These are phyloP conservation scores for Gryon sp. DNA, from an alignment of 1,140 invertebrate species.

Conservation along the genomic window DNA sequence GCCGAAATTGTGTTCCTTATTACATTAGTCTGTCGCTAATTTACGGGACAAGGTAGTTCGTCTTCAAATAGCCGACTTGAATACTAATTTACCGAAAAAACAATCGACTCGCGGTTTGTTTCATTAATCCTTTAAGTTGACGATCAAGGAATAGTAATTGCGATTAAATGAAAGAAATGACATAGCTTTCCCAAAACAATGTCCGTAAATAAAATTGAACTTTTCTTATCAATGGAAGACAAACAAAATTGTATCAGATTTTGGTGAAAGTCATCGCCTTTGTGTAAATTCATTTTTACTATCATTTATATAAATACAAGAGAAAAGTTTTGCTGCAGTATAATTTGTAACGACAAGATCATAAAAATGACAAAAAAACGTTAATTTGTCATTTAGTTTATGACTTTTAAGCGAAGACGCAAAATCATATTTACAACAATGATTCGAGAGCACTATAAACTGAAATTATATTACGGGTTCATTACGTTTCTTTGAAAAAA, in stretches of 20 bases:
- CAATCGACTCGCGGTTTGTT: conserved; percentile 30
- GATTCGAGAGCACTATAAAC: conserved; percentile 32
- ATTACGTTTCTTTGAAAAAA: conserved; percentile 25
- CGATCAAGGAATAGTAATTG: conserved; percentile 18
- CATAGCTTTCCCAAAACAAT: too few relatives aligned
- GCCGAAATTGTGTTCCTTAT: conserved; percentile 59
- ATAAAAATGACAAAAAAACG: conserved; percentile 44
- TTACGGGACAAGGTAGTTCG: conserved; percentile 48
- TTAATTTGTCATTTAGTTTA: conserved; percentile 44
- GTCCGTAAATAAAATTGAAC: too few relatives aligned
- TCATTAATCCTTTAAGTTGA: conserved; percentile 28
- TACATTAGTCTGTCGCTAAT: conserved; percentile 56
- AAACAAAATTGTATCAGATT: neutral
- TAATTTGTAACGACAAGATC: neutral
- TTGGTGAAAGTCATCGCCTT: conserved; percentile 13
- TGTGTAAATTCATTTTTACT: conserved; percentile 9
- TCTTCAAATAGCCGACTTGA: conserved; percentile 13
- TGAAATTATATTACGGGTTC: conserved; percentile 36
- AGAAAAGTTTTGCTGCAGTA: conserved; percentile 1
- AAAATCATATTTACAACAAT: conserved; percentile 11
- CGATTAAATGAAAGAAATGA: conserved; percentile 19
- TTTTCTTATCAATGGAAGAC: too few relatives aligned
- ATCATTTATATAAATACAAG: conserved; percentile 10
- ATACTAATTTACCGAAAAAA: conserved; percentile 45
- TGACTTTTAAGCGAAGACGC: conserved; percentile 19